Evolutionary conservation across 2,113 vertebrate genomes (phyloP).

Genomic region (Vombatus ursinus): DNA sequence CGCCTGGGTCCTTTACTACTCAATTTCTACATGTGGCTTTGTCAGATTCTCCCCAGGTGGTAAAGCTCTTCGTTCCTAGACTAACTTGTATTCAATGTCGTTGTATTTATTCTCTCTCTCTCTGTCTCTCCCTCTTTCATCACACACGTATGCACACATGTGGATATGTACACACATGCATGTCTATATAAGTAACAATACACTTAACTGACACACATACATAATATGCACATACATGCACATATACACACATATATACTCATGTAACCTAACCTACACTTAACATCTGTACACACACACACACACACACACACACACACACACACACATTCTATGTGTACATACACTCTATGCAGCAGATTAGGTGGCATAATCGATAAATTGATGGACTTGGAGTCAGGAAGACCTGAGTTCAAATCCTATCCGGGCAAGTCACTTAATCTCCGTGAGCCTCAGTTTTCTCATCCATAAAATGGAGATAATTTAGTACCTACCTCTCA

Average conservation of each 20-base stretch:
- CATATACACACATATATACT: neutral
- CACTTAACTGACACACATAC: neutral
- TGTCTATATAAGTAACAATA: neutral
- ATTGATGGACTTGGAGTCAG: neutral
- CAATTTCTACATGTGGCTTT: neutral
- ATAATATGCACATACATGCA: neutral
- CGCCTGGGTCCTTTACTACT: neutral
- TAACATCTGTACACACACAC: no score
- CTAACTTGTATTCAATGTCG: neutral
- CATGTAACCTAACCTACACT: neutral
- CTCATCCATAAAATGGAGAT: neutral
- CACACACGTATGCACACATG: neutral
- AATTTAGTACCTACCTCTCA: neutral
- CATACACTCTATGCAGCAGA: neutral
- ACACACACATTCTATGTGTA: neutral
- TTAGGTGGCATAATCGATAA: neutral
- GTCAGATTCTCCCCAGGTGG: neutral
- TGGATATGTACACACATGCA: neutral
- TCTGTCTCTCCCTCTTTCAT: no score
- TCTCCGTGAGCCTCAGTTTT: neutral
- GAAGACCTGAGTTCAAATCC: neutral
- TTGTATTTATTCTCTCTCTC: neutral
- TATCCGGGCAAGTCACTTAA: neutral
- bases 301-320: no score
- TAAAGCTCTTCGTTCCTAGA: neutral